Evolutionary conservation across 1,140 invertebrate genomes (phyloP).

Genomic region (Zaprionus camerounensis): DNA sequence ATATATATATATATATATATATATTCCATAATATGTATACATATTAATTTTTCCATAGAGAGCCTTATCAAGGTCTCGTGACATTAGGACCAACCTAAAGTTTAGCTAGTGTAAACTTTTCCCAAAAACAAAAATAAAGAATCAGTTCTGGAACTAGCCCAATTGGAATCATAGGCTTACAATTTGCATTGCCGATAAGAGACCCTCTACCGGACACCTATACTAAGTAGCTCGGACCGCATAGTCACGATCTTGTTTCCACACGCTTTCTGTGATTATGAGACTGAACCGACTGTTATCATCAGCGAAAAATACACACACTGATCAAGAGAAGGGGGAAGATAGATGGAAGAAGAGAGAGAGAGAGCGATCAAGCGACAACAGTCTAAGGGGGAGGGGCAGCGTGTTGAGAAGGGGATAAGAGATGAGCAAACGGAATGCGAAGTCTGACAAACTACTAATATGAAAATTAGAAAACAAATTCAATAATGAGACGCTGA

Average conservation of each 20-base stretch:
- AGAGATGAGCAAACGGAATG: conserved; percentile 37
- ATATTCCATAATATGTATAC: conserved; percentile 11
- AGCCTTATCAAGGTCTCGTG: conserved; percentile 43
- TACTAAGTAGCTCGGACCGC: conserved; percentile 19
- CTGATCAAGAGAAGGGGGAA: conserved; percentile 14
- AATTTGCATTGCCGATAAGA: conserved; percentile 75
- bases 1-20: neutral
- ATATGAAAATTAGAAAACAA: conserved; percentile 62
- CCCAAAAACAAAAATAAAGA: conserved; percentile 23
- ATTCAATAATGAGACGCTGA: conserved; percentile 58
- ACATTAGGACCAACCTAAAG: conserved; percentile 19
- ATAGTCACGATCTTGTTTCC: conserved; percentile 38
- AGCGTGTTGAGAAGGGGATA: neutral
- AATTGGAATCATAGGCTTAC: conserved; percentile 45
- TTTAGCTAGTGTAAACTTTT: conserved; percentile 18
- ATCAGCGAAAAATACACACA: conserved; percentile 69
- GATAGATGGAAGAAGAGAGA: neutral
- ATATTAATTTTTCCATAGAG: conserved; percentile 18
- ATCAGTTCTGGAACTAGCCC: conserved; percentile 52
- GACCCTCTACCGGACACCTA: conserved; percentile 20
- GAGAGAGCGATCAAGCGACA: conserved; percentile 1
- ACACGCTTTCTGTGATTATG: conserved; percentile 44
- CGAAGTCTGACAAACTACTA: conserved; percentile 33
- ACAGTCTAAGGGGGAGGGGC: conserved; percentile 3
- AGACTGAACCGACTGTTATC: conserved; percentile 49